These are phyloP conservation scores for Euwallacea similis DNA, from an alignment of 1,140 invertebrate species.

Conservation along the genomic window DNA sequence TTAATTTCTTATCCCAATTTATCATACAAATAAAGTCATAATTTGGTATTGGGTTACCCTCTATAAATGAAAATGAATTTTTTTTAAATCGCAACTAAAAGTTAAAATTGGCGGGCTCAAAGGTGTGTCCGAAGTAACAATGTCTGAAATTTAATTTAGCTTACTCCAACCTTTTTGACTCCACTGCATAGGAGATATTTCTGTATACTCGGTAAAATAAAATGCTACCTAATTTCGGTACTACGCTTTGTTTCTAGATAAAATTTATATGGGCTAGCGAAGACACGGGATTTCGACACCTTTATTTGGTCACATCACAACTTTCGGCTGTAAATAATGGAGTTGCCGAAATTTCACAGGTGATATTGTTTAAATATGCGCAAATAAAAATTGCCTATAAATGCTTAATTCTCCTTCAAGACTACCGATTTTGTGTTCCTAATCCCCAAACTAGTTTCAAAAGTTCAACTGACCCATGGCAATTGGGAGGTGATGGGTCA, in stretches of 20 bases:
- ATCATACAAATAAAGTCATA: no score
- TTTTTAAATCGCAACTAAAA: no score
- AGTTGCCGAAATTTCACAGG: conserved; percentile 56
- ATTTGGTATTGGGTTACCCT: no score
- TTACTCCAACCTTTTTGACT: no score
- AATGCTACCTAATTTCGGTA: neutral
- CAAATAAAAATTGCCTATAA: neutral
- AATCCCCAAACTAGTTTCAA: conserved; percentile 63
- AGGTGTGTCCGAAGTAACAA: no score
- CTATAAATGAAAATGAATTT: no score
- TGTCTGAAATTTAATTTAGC: no score
- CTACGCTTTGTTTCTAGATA: conserved; percentile 52
- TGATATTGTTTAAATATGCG: neutral
- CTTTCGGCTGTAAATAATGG: conserved; percentile 56
- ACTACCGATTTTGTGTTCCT: conserved; percentile 48
- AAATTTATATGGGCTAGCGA: conserved; percentile 92
- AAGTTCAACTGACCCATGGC: conserved; percentile 74
- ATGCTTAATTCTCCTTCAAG: neutral
- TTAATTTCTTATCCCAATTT: neutral
- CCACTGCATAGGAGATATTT: no score
- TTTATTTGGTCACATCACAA: conserved; percentile 75
- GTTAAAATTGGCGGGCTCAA: no score
- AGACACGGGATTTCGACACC: conserved; percentile 87
- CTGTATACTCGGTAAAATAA: no score
- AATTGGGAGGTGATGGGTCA: conserved; percentile 82